Percentiles rank a stretch among this genome's conserved stretches.
Conservation (phyloP, 2,797 vertebrate species). For the Nyctalus aviator region DNA sequence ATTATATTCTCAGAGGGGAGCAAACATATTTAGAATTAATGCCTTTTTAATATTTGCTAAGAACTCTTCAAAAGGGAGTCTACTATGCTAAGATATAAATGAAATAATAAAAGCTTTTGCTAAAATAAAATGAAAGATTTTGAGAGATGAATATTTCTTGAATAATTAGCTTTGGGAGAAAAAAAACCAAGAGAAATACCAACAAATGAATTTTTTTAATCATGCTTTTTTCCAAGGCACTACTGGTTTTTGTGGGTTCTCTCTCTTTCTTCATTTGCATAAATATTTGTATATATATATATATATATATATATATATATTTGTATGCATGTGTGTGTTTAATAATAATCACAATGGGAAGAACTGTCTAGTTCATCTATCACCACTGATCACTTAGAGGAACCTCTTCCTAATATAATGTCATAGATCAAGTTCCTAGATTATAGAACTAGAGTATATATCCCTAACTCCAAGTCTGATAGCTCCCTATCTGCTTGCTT, state of each 20-base stretch:
- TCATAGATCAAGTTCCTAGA: neutral
- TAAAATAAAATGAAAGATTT: conserved; percentile 53
- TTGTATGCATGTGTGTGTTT: neutral
- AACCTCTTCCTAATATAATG: neutral
- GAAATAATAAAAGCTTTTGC: conserved; percentile 26
- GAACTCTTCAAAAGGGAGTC: conserved; percentile 4
- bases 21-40: conserved; percentile 28
- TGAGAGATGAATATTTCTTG: conserved; percentile 47
- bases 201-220: conserved; percentile 6
- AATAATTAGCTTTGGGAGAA: conserved; percentile 55
- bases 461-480: neutral
- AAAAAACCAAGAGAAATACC: conserved; percentile 30
- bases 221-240: neutral
- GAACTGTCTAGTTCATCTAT: neutral
- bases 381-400: neutral
- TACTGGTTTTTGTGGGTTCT: neutral
- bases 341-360: neutral
- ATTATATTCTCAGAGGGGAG: neutral
- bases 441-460: neutral
- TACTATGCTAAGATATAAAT: conserved; percentile 5
- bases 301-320: neutral
- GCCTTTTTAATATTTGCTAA: conserved; percentile 46
- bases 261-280: neutral
- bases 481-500: neutral
- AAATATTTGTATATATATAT: neutral